Evolutionary conservation across 2,113 vertebrate genomes (phyloP).

Genomic region (Pyxicephalus adspersus): DNA sequence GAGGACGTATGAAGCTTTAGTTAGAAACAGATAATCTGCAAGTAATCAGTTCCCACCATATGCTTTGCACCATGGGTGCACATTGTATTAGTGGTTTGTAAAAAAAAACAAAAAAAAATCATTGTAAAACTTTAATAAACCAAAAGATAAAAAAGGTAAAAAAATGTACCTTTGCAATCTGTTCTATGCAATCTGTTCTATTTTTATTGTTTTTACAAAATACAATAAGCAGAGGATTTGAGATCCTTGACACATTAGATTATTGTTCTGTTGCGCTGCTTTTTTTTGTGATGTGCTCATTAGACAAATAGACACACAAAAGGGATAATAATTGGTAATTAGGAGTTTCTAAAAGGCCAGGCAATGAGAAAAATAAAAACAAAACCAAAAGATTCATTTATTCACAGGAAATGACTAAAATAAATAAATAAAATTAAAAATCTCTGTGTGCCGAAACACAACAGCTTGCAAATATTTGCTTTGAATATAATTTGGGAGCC

Average conservation of each 20-base stretch:
- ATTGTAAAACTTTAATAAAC: too few species aligned
- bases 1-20: too few species aligned
- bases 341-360: conserved; percentile 33
- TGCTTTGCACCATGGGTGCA: too few species aligned
- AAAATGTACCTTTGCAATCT: too few species aligned
- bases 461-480: background rate
- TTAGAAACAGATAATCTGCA: too few species aligned
- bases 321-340: conserved; percentile 40
- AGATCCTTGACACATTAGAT: conserved; percentile 4
- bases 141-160: too few species aligned
- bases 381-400: conserved; percentile 5
- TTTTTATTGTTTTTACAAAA: background rate
- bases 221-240: background rate
- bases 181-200: background rate
- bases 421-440: conserved; percentile 28
- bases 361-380: background rate
- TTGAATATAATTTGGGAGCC: background rate
- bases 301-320: conserved; percentile 44
- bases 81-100: too few species aligned
- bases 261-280: conserved; percentile 17
- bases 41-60: too few species aligned
- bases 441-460: background rate
- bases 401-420: conserved; percentile 27
- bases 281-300: conserved; percentile 8
- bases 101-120: too few species aligned